A percentile compares a stretch with the other conserved stretches of the same genome.
Conservation (phyloP, 2,888 invertebrate species). For the Drosophila demipolita region DNA sequence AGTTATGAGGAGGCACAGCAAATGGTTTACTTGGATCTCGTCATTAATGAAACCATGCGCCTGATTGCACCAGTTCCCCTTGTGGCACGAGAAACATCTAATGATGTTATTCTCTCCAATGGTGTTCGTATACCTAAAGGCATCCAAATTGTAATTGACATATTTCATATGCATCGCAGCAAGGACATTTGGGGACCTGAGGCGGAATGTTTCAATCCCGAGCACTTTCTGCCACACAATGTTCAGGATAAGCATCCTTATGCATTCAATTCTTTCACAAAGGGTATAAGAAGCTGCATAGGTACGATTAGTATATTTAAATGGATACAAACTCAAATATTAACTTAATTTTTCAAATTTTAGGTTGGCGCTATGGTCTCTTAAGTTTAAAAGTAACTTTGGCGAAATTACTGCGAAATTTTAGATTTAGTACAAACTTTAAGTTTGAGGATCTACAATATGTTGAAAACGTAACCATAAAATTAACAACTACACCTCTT, state of each 20-base stretch:
- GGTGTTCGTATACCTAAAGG: conserved; percentile 14
- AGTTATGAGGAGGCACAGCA: conserved; percentile 3
- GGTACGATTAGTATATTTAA: background rate
- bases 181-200: conserved; percentile 26
- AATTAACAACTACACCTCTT: conserved; percentile 6
- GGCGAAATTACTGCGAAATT: conserved; percentile 24
- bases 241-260: conserved; percentile 13
- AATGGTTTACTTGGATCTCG: conserved; percentile 21
- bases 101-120: conserved; percentile 3
- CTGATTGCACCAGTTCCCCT: conserved; percentile 21
- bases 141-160: conserved; percentile 5
- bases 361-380: conserved; percentile 20
- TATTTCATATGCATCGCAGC: conserved; percentile 27
- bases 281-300: conserved; percentile 21
- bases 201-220: conserved; percentile 19
- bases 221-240: conserved; percentile 19
- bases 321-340: background rate
- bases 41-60: conserved; percentile 18
- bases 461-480: conserved; percentile 14
- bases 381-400: conserved; percentile 13
- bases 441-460: conserved; percentile 15
- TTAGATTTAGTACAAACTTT: conserved; percentile 18
- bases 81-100: conserved; percentile 7
- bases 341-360: background rate
- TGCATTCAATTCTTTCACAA: conserved; percentile 19